A percentile compares a stretch with the other conserved stretches of the same genome.
Conservation (phyloP, 1,140 invertebrate species). For the Papilio dardanus region DNA sequence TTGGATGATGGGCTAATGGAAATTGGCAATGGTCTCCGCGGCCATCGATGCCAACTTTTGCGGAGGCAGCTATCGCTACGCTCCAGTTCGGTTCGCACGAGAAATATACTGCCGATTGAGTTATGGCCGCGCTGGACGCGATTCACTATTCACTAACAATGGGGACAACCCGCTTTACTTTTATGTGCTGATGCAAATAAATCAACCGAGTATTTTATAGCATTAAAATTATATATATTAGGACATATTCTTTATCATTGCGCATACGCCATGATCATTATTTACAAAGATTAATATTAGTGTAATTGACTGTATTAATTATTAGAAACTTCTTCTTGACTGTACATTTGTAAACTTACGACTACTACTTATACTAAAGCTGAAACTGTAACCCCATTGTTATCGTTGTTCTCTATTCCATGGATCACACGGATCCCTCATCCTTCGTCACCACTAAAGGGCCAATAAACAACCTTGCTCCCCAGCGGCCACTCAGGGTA, state of each 20-base stretch:
- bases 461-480: too few relatives aligned
- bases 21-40: slow-evolving; percentile 79
- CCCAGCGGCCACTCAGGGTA: too few relatives aligned
- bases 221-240: neutral
- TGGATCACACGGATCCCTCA: too few relatives aligned
- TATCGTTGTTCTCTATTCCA: too few relatives aligned
- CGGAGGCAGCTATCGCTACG: slow-evolving; percentile 77
- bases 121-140: slow-evolving; percentile 74
- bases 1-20: slow-evolving; percentile 82
- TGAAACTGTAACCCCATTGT: too few relatives aligned
- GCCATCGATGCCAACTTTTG: slow-evolving; percentile 79
- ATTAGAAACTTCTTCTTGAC: too few relatives aligned
- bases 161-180: neutral
- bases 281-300: too few relatives aligned
- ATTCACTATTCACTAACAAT: slow-evolving; percentile 50
- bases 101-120: slow-evolving; percentile 80
- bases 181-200: slow-evolving; percentile 19
- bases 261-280: neutral
- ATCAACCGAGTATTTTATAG: neutral
- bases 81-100: slow-evolving; percentile 69
- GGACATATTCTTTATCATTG: neutral
- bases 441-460: too few relatives aligned
- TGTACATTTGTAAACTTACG: too few relatives aligned
- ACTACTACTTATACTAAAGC: too few relatives aligned
- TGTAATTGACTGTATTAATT: too few relatives aligned